phyloP scores from a whole-genome alignment of 2,888 invertebrate genomes.

The Meta bourneti region DNA sequence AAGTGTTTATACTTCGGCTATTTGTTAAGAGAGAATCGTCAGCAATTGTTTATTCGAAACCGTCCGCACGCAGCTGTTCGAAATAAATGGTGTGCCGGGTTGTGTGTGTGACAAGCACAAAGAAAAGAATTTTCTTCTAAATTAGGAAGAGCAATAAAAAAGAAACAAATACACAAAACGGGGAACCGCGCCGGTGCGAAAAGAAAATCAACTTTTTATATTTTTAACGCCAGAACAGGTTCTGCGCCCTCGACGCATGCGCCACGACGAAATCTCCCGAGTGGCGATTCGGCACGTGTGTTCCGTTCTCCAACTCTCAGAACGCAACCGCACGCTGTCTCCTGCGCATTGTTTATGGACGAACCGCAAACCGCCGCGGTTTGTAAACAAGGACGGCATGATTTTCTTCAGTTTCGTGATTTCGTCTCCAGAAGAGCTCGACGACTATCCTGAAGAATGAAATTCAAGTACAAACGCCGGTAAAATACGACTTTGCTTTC shows the following conservation, averaged over 20 bases:
- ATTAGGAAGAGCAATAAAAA: constrained; percentile 36
- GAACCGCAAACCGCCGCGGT: not conserved
- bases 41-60: not conserved
- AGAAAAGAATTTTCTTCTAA: not conserved
- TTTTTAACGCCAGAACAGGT: constrained; percentile 62
- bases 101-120: not conserved
- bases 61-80: not conserved
- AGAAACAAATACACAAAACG: constrained; percentile 22
- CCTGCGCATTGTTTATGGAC: constrained; percentile 23
- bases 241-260: constrained; percentile 54
- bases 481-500: not conserved
- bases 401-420: constrained; percentile 46
- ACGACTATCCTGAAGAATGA: constrained; percentile 53
- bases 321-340: constrained; percentile 25
- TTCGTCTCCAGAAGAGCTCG: constrained; percentile 16
- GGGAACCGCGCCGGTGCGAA: not conserved
- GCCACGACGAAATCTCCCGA: constrained; percentile 16
- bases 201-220: constrained; percentile 41
- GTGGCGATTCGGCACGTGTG: constrained; percentile 60
- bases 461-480: constrained; percentile 66
- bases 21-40: not conserved
- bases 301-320: constrained; percentile 30
- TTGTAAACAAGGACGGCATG: constrained; percentile 9
- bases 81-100: not conserved
- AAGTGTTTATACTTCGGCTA: too few relatives aligned